Conservation (phyloP, 1,140 invertebrate genomes). For the Nomia melanderi region DNA sequence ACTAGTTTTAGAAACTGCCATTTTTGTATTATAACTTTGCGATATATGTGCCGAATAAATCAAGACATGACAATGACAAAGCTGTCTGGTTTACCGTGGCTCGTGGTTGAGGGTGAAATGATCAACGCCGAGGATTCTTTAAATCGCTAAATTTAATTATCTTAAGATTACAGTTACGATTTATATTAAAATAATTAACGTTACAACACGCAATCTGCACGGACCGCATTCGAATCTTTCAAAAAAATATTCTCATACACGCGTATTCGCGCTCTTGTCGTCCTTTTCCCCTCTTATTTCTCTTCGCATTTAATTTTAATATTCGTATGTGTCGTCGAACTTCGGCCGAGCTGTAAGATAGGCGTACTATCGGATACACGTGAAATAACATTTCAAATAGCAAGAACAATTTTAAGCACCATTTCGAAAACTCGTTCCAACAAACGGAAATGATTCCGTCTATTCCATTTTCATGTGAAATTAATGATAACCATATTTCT, state of each 20-base stretch:
- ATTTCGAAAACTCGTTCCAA: too few relatives aligned
- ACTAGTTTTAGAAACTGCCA: slow-evolving; percentile 22
- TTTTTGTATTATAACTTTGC: slow-evolving; percentile 18
- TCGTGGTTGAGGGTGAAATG: background rate
- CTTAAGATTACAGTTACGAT: slow-evolving; percentile 22
- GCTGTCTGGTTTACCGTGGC: background rate
- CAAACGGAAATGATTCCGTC: too few relatives aligned
- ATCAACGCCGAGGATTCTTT: background rate
- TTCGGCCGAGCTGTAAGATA: background rate
- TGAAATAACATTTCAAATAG: too few relatives aligned
- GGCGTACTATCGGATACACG: background rate
- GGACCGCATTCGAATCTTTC: slow-evolving; percentile 20
- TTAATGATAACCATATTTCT: too few relatives aligned
- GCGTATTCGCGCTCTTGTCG: background rate
- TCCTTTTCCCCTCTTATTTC: background rate
- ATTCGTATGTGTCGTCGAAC: background rate
- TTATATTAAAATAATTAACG: slow-evolving; percentile 39
- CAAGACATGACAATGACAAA: background rate
- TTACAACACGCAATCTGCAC: background rate
- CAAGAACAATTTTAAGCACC: too few relatives aligned
- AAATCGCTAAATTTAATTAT: slow-evolving; percentile 33
- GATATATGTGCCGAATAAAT: slow-evolving; percentile 23
- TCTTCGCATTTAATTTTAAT: background rate
- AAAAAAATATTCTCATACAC: slow-evolving; percentile 27
- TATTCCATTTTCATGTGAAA: too few relatives aligned